Base-by-base conservation (phyloP, 2,797 vertebrate species). In the Gymnocypris eckloni region DNA sequence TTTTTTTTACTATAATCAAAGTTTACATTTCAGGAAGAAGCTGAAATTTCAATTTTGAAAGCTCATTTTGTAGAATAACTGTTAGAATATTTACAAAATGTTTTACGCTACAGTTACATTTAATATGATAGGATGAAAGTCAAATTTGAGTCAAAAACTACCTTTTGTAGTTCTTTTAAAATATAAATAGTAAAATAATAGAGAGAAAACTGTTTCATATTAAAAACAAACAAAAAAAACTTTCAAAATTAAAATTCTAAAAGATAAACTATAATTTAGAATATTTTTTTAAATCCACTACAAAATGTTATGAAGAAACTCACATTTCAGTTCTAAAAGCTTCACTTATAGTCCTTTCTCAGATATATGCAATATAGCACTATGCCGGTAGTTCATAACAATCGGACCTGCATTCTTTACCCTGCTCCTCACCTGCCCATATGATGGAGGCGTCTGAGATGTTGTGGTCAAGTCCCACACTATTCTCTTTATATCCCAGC, bases 381-480 rank as follows among this genome's bases (percentile, higher is more conserved):
- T 33, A 33, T 33, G 33, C 33, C 33, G 33, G 33, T 20, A 54
- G 52, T 54, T 28, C 2, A 69, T 33, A 52, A 16, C 15, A 73
- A 48, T 25, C 6, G 7, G n/a, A 48, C 9, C 71, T 25, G 41
- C 12, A 15, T 45, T 0, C 10, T 70, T 0, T 2, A 12, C 0
- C 20, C 4, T 43, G 54, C 6, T 79, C 39, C 87, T 4, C 90
- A 92, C 92, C 92, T 92, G 89, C 54, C 86, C 13, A 13, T 10
- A 6, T 25, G 76, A 88, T 22, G 85, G 71, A 43, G 73, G 39
- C 43, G 59, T 39, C 86, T 43, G 48, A 83, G 50, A 54, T 91
- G 89, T 28, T 15, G 75, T 3, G 28, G 52, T 73, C 4, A 15
- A 28, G 77, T 3, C 83, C 86, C 84, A n/a, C 37, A 16, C 6